Evolutionary conservation across 2,888 invertebrate genomes (phyloP), one percentile per base, ranked within the genome.

Genomic region (Trilocha varians): DNA sequence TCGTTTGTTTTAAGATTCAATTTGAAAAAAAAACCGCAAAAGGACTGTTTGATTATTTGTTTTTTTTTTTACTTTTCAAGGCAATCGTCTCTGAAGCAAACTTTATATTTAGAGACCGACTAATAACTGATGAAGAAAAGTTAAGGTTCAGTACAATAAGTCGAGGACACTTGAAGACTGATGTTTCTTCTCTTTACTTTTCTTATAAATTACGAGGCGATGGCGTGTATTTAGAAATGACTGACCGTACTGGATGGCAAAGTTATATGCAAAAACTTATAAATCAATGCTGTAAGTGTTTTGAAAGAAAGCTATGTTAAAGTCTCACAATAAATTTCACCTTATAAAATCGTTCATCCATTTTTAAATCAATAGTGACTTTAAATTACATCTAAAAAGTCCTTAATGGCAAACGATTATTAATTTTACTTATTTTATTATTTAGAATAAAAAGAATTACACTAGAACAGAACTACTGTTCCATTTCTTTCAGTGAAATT

Each of bases 11-110:
- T 25, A 25, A 25, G 11, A 5, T 6, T 25, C 8, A 9, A 6
- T 25, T 25, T 9, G 25, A 4, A 25, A 25, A 25, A 2, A 25
- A 25, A n/a, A 25, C 11, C n/a, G n/a, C 2, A 1, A 1, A 25
- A 25, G 25, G 6, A 25, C 6, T 5, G 11, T 11, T 9, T 9
- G 8, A 25, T 2, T 5, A 9, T 6, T 25, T 25, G 11, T 9
- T 11, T 25, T 9, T 25, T 25, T 11, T 25, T 11, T 6, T 49
- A 44, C 43, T 44, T 32, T 64, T 47, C 25, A 68, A 94, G 91
- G 90, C 91, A 3, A 84, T 94, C 53, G 78, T 88, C 18, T 90
- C 94, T 53, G 96, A 97, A 87, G 91, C 92, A 1, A 78, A 89
- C 43, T 83, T 91, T 45, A 87, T 93, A 61, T 96, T 97, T 71